Conservation (phyloP, 2,797 vertebrate genomes). For the Megalops cyprinoides region DNA sequence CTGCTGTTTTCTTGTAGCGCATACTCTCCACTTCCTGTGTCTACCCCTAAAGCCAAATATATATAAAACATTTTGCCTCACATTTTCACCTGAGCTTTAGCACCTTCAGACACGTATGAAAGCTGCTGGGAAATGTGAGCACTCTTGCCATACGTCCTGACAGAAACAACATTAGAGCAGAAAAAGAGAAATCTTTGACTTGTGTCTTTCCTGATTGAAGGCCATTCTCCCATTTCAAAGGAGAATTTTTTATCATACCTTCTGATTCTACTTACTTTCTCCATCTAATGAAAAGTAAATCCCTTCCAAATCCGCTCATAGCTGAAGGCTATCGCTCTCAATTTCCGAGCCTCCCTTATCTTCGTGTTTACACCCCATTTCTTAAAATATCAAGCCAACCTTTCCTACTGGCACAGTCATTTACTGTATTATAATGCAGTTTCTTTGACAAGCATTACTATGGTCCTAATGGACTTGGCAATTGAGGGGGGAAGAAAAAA, state of each 20-base stretch:
- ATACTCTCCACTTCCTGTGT: background rate
- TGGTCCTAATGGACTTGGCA: slow-evolving; percentile 16
- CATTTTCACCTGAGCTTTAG: slow-evolving; percentile 1
- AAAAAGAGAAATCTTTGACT: slow-evolving; percentile 6
- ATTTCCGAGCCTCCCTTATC: slow-evolving; percentile 48
- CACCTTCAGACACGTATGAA: background rate
- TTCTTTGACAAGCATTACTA: slow-evolving; percentile 44
- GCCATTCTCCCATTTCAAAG: slow-evolving; percentile 49
- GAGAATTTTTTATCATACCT: slow-evolving; percentile 48
- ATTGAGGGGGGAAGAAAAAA: no score
- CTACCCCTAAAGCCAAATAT: background rate
- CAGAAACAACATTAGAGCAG: background rate
- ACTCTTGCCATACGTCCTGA: background rate
- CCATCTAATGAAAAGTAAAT: slow-evolving; percentile 63
- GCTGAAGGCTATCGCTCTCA: slow-evolving; percentile 39
- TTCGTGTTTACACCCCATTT: slow-evolving; percentile 49
- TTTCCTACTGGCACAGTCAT: slow-evolving; percentile 41
- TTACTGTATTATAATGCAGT: slow-evolving; percentile 53
- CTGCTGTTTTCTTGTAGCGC: background rate
- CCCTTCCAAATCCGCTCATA: slow-evolving; percentile 65
- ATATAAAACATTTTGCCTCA: background rate
- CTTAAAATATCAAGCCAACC: slow-evolving; percentile 37
- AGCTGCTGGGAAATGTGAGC: slow-evolving; percentile 19
- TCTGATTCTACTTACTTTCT: slow-evolving; percentile 52
- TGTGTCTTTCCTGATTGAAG: background rate